Evolutionary conservation across 2,888 invertebrate genomes (phyloP), one percentile per base, ranked within the genome.

Genomic region (Gasteruption jaculator): DNA sequence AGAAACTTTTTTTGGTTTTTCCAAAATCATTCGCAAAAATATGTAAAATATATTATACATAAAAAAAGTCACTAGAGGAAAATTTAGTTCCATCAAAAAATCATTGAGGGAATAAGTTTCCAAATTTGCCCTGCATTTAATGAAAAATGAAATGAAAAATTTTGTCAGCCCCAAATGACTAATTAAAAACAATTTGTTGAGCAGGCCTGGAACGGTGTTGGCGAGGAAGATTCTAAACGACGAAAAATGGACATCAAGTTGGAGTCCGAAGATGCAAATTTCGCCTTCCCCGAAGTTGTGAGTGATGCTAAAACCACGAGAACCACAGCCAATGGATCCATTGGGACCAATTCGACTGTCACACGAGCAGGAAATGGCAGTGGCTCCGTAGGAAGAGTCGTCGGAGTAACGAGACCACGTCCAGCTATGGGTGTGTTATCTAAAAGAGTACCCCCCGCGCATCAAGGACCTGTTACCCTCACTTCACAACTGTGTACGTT

Each of bases 261-360:
- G 58, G 85, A 85, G 71, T 80, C 83, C 60, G 85, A 85, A 63
- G 80, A 84, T 61, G 79, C 82, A 31, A 80, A 81, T 65, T 85
- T 83, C 71, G 74, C 80, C 52, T 85, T 83, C 69, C 76, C 76
- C 43, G 77, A 79, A 55, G 71, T 74, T 33, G n/a, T n/a, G n/a
- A 67, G 66, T 43, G 67, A 68, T 45, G 60, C 63, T 46, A 36
- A 60, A 12, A 51, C 56, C 34, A 51, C 45, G 12, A 43, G 46
- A 54, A 40, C 42, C 19, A 44, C 73, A 73, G 40, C 60, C 73
- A 49, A 71, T 71, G 43, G 63, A 68, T 58, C 69, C 65, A 49
- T 71, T 61, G 46, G 77, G 57, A 64, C 72, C 50, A 65, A 64
- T 57, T 71, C 74, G 68, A 70, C 73, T 67, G 57, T 74, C 52